A percentile compares a stretch with the other conserved stretches of the same genome.
Evolutionary conservation across 2,888 invertebrate genomes (phyloP).

Genomic region (Phyto melanocephala): DNA sequence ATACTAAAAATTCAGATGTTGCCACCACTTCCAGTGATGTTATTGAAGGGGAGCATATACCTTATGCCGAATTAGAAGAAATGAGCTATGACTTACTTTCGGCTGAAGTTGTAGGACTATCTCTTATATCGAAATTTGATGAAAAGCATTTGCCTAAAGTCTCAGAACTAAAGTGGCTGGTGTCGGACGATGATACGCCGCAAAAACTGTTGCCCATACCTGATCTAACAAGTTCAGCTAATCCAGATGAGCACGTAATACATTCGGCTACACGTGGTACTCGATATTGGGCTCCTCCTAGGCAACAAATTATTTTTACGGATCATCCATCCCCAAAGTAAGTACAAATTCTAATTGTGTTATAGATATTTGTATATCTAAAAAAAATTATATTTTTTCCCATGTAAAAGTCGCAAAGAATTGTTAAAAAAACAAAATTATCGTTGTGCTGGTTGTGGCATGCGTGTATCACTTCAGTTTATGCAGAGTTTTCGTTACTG

Average conservation of each 20-base stretch:
- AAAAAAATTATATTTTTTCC: no score
- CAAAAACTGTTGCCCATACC: slow-evolving; percentile 88
- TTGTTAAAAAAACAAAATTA: slow-evolving; percentile 86
- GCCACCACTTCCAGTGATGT: not conserved
- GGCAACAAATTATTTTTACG: slow-evolving; percentile 90
- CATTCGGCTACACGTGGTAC: slow-evolving; percentile 84
- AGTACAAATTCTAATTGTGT: not conserved
- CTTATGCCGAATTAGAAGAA: slow-evolving; percentile 73
- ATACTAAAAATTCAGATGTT: not conserved
- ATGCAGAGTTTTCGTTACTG: slow-evolving; percentile 88
- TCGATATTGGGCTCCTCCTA: slow-evolving; percentile 90
- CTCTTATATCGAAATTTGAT: slow-evolving; percentile 86
- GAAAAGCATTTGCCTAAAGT: slow-evolving; percentile 88
- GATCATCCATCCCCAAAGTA: slow-evolving; percentile 85
- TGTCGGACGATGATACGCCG: slow-evolving; percentile 87
- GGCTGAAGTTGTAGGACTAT: slow-evolving; percentile 89
- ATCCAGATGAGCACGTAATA: slow-evolving; percentile 82
- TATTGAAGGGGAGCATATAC: slow-evolving; percentile 67
- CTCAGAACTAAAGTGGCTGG: slow-evolving; percentile 89
- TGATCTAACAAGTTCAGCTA: slow-evolving; percentile 81
- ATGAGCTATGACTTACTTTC: slow-evolving; percentile 81
- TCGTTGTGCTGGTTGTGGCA: slow-evolving; percentile 91
- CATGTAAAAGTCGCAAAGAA: slow-evolving; percentile 80
- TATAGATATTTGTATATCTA: no score
- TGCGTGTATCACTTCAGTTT: slow-evolving; percentile 86